Evolutionary conservation across 2,888 invertebrate species (phyloP).

Genomic region (Watsonalla binaria): DNA sequence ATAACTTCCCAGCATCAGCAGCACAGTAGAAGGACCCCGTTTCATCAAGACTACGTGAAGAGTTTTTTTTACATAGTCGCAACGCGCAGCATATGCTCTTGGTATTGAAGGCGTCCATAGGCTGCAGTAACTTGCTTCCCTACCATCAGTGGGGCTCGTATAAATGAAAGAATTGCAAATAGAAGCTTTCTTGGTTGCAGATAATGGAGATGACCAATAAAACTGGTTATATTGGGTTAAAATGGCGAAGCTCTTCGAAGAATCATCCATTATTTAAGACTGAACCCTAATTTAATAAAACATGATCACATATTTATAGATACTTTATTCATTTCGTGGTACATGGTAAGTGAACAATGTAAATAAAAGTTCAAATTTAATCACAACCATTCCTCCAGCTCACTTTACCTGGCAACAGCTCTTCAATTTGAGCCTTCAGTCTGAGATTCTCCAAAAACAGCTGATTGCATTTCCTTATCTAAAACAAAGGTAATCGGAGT

Average conservation of each 20-base stretch:
- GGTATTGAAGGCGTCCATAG: no score
- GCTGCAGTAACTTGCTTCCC: no score
- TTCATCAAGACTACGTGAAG: no score
- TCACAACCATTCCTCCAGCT: slow-evolving; percentile 14
- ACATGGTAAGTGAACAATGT: not conserved
- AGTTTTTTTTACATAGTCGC: no score
- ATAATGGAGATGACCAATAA: slow-evolving; percentile 17
- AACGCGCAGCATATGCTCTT: no score
- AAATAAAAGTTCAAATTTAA: not conserved
- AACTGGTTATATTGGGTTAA: slow-evolving; percentile 1
- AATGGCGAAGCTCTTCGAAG: not conserved
- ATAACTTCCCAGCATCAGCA: no score
- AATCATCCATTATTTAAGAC: not conserved
- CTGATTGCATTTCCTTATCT: slow-evolving; percentile 62
- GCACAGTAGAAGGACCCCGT: no score
- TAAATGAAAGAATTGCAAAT: not conserved
- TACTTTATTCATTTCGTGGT: no score
- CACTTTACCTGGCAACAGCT: slow-evolving; percentile 28
- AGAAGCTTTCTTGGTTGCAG: slow-evolving; percentile 5
- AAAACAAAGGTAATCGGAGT: slow-evolving; percentile 9
- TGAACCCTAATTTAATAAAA: no score
- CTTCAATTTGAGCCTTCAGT: slow-evolving; percentile 49
- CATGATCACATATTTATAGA: no score
- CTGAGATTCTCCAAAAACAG: slow-evolving; percentile 58
- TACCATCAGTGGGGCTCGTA: no score